Evolutionary conservation across 2,888 invertebrate species (phyloP).

Genomic region (Ptilodon capucinus): DNA sequence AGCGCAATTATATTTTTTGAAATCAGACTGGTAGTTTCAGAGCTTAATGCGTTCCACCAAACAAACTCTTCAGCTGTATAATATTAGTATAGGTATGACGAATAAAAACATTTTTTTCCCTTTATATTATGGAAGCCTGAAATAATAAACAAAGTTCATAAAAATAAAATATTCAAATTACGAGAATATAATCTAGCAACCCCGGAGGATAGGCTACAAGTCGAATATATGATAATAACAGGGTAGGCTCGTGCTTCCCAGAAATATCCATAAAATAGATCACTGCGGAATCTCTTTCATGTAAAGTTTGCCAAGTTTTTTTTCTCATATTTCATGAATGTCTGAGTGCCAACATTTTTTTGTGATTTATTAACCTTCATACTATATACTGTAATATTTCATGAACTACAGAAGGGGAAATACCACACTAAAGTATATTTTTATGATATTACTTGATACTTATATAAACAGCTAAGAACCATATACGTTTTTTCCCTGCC

Average conservation of each 20-base stretch:
- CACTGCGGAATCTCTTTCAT: slow-evolving; percentile 11
- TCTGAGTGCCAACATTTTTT: slow-evolving; percentile 21
- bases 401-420: neutral
- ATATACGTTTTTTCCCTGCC: too few relatives aligned
- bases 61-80: too few relatives aligned
- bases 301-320: slow-evolving; percentile 28
- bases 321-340: slow-evolving; percentile 7
- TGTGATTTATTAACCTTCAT: slow-evolving; percentile 28
- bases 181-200: slow-evolving; percentile 8
- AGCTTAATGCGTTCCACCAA: too few relatives aligned
- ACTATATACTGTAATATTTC: slow-evolving; percentile 17
- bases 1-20: too few relatives aligned
- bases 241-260: slow-evolving; percentile 11
- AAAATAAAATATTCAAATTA: slow-evolving; percentile 18
- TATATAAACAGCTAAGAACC: too few relatives aligned
- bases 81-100: too few relatives aligned
- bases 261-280: slow-evolving; percentile 18
- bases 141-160: slow-evolving; percentile 16
- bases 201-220: slow-evolving; percentile 9
- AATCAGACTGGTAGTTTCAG: too few relatives aligned
- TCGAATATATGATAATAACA: slow-evolving; percentile 26
- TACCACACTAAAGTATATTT: too few relatives aligned
- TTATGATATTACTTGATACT: too few relatives aligned
- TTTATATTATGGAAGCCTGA: neutral
- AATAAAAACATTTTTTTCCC: neutral